phyloP scores from a whole-genome alignment of 2,797 vertebrate genomes.

The Ispidina picta region DNA sequence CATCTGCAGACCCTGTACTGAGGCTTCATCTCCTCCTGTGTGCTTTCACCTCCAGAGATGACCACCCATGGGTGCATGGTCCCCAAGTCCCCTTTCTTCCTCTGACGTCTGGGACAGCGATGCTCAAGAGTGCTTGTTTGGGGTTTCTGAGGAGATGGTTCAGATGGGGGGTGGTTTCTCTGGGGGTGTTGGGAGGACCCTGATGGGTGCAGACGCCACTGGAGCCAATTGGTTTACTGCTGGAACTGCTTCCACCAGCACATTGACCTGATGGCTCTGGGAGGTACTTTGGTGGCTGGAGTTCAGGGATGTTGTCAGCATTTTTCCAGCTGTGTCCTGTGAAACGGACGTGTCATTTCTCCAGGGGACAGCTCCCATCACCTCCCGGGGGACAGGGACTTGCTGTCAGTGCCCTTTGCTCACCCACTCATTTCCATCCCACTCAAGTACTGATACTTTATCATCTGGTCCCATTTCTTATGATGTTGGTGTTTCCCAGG shows the following conservation, averaged over 20 bases:
- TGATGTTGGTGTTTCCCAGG: slow-evolving; percentile 13
- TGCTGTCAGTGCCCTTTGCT: background rate
- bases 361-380: background rate
- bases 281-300: background rate
- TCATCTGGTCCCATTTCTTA: background rate
- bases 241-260: background rate
- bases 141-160: background rate
- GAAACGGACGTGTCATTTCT: background rate
- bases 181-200: background rate
- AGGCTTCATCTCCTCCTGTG: background rate
- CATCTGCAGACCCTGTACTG: background rate
- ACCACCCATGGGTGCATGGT: rapidly evolving
- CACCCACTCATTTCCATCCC: background rate
- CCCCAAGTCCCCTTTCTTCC: too few species aligned
- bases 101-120: too few species aligned
- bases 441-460: background rate
- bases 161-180: background rate
- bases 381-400: rapidly evolving
- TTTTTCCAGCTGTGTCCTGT: background rate
- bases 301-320: background rate
- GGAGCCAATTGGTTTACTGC: rapidly evolving
- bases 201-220: background rate
- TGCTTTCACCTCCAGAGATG: background rate
- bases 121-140: too few species aligned
- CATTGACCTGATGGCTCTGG: background rate